Evolutionary conservation across 2,113 vertebrate genomes (phyloP).

Genomic region (Sarotherodon lohbergeri): DNA sequence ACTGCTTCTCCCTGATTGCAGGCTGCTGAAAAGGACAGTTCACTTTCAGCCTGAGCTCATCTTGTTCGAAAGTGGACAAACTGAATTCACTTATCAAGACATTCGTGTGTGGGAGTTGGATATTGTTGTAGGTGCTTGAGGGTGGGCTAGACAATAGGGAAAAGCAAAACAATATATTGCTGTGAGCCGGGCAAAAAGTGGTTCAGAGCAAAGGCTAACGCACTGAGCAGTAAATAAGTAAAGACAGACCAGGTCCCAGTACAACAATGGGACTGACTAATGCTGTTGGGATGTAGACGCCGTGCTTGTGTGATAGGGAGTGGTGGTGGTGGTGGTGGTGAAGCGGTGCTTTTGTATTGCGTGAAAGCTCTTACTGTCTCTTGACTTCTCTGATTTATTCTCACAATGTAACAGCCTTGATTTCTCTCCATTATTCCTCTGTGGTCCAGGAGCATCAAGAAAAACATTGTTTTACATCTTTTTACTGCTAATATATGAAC

Average conservation of each 20-base stretch:
- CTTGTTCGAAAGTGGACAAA: not conserved
- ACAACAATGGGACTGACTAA: slow-evolving; percentile 23
- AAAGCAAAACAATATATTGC: slow-evolving; percentile 19
- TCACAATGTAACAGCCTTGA: not conserved
- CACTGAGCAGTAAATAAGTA: slow-evolving; percentile 38
- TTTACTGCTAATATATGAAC: not conserved
- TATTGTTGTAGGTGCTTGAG: slow-evolving; percentile 24
- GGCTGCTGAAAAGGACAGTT: slow-evolving; percentile 25
- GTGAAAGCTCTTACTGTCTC: not conserved
- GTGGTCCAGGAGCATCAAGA: not conserved
- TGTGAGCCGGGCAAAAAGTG: slow-evolving; percentile 11
- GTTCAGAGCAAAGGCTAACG: slow-evolving; percentile 32
- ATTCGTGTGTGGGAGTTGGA: slow-evolving; percentile 1
- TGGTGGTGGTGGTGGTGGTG: not conserved
- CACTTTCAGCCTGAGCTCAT: not conserved
- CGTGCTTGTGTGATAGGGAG: not conserved
- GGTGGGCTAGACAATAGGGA: not conserved
- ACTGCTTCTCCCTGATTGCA: slow-evolving; percentile 44
- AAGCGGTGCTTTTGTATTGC: not conserved
- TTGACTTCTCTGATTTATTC: slow-evolving; percentile 9
- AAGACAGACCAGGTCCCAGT: slow-evolving; percentile 25
- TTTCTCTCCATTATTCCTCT: not conserved
- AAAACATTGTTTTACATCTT: not conserved
- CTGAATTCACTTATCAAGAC: slow-evolving; percentile 1
- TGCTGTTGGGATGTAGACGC: not conserved